These are phyloP conservation scores for Saccostrea glomerata DNA, from an alignment of 1,140 invertebrate genomes.

Conservation along the genomic window DNA sequence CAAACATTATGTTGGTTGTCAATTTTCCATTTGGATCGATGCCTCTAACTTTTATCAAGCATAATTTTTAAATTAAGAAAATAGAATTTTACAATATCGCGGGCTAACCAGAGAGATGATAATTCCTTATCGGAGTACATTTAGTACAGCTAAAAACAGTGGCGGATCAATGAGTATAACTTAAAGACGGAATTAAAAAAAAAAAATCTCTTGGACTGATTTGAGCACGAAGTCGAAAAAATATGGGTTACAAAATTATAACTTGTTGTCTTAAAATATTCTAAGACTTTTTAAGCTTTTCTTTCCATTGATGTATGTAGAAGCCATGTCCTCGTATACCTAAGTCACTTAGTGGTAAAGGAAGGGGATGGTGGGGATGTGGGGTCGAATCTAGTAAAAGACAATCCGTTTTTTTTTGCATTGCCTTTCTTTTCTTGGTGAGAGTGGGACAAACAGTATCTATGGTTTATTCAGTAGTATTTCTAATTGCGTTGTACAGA, in stretches of 20 bases:
- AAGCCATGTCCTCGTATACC: no score
- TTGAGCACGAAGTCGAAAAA: no score
- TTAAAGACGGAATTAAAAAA: no score
- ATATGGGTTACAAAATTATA: no score
- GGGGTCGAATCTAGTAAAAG: neutral
- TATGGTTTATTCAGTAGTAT: neutral
- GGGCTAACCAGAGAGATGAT: conserved; percentile 23
- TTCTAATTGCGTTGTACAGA: neutral
- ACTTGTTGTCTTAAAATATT: no score
- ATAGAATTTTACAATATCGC: conserved; percentile 33
- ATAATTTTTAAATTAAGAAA: conserved; percentile 38
- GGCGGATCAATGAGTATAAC: neutral
- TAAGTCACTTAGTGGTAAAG: no score
- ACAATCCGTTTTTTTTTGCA: neutral
- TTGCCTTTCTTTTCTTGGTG: neutral
- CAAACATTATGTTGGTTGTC: conserved; percentile 19
- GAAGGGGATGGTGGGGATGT: neutral
- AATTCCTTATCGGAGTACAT: conserved; percentile 14
- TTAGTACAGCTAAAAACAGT: neutral
- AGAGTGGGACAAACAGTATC: neutral
- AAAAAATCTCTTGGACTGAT: no score
- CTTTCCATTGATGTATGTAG: no score
- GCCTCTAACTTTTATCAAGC: conserved; percentile 37
- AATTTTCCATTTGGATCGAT: conserved; percentile 32
- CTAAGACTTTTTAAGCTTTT: no score